These are phyloP conservation scores for Sogatella furcifera DNA, from an alignment of 1,140 invertebrate genomes.

Conservation along the genomic window DNA sequence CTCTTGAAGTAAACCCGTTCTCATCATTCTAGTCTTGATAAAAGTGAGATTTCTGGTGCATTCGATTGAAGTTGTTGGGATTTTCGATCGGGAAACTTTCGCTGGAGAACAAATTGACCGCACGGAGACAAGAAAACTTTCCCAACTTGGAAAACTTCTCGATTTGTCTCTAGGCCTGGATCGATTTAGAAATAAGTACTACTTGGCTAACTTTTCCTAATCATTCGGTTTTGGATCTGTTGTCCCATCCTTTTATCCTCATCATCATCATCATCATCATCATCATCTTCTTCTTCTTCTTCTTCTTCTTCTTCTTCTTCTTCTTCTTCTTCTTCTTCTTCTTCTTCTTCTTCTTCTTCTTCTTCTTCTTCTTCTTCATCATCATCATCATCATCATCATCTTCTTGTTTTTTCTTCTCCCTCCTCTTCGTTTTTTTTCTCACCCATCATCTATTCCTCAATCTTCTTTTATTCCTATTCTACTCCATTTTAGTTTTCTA, in stretches of 20 bases:
- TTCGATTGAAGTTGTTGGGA: no score
- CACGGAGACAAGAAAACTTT: no score
- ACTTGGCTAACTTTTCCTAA: background rate
- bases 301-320: background rate
- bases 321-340: background rate
- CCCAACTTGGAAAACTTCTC: no score
- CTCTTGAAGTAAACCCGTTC: no score
- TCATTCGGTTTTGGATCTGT: background rate
- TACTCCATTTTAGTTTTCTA: no score
- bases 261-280: background rate
- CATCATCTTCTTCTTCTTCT: background rate
- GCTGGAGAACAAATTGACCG: no score
- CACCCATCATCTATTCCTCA: background rate
- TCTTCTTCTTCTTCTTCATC: background rate
- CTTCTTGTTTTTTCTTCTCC: background rate
- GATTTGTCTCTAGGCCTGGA: no score
- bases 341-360: background rate
- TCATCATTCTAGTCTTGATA: no score
- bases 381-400: no score
- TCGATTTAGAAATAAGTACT: no score
- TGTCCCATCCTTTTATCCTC: background rate
- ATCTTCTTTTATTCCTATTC: background rate
- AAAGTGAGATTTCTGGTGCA: no score
- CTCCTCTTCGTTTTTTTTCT: background rate
- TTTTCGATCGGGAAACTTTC: no score